A percentile compares a stretch with the other conserved stretches of the same genome.
These are phyloP conservation scores for Ptychoptera albimana DNA, from an alignment of 2,888 invertebrate species.

Conservation along the genomic window DNA sequence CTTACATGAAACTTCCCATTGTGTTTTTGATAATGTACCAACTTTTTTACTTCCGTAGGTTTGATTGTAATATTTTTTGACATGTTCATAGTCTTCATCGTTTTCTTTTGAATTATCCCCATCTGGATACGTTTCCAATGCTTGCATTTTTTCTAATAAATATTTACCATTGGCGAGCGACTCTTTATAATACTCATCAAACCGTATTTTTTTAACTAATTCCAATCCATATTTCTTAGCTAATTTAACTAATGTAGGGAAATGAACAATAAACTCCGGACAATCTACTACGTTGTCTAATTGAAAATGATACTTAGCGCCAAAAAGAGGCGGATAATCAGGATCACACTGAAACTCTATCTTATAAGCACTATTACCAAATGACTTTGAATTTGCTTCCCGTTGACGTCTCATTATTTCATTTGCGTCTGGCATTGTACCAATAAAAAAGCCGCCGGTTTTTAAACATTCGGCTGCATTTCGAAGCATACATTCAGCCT, in stretches of 20 bases:
- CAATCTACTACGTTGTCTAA: constrained; percentile 95
- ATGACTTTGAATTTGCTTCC: constrained; percentile 38
- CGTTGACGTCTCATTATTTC: constrained; percentile 68
- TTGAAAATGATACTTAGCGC: constrained; percentile 89
- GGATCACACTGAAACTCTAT: constrained; percentile 55
- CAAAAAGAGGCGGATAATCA: constrained; percentile 68
- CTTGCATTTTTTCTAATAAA: constrained; percentile 60
- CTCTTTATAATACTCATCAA: constrained; percentile 56
- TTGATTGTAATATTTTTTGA: constrained; percentile 35
- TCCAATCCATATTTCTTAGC: constrained; percentile 56
- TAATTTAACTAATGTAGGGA: constrained; percentile 63
- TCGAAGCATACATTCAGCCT: constrained; percentile 81
- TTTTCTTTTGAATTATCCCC: constrained; percentile 40
- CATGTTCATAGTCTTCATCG: constrained; percentile 56
- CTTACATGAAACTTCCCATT: constrained; percentile 91
- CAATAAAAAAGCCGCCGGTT: constrained; percentile 89
- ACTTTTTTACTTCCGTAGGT: constrained; percentile 30
- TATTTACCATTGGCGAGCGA: constrained; percentile 16
- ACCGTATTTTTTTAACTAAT: constrained; percentile 49
- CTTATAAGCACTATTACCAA: constrained; percentile 66
- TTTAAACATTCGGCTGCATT: constrained; percentile 83
- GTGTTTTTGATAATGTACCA: constrained; percentile 73
- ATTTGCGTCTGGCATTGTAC: constrained; percentile 88
- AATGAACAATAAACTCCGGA: constrained; percentile 94
- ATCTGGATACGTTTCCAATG: constrained; percentile 56